These are phyloP conservation scores for Papilio glaucus DNA, from an alignment of 1,140 invertebrate genomes.

Conservation along the genomic window DNA sequence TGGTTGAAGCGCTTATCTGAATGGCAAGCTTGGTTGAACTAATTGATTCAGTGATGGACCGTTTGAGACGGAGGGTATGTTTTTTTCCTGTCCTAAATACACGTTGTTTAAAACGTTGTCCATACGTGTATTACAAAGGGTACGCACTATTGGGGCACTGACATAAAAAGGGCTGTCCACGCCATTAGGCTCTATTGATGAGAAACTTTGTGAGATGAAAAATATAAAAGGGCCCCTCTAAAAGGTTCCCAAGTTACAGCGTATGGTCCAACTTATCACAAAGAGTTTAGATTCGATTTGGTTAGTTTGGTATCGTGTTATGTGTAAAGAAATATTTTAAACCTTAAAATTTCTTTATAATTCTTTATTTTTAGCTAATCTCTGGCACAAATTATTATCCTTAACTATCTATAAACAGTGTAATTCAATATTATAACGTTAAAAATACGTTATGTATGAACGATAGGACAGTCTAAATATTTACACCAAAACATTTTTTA, in stretches of 20 bases:
- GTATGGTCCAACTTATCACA: constrained; percentile 18
- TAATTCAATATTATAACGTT: too few species aligned
- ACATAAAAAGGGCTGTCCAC: constrained; percentile 61
- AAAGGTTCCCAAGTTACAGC: constrained; percentile 7
- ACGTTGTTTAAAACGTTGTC: constrained; percentile 28
- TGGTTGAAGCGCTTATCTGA: background rate
- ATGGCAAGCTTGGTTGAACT: constrained; percentile 20
- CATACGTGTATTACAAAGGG: constrained; percentile 17
- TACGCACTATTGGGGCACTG: constrained; percentile 20
- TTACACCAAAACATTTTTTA: too few species aligned
- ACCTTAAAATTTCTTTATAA: background rate
- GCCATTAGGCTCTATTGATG: constrained; percentile 69
- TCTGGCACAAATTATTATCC: too few species aligned
- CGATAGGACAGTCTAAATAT: too few species aligned
- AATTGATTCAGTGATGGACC: constrained; percentile 17
- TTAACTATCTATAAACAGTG: too few species aligned
- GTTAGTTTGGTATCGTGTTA: background rate
- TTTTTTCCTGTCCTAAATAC: constrained; percentile 32
- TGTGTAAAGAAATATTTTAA: background rate
- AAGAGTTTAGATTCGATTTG: background rate
- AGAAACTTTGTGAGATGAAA: constrained; percentile 58
- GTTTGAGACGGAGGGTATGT: constrained; percentile 9
- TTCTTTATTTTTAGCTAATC: too few species aligned
- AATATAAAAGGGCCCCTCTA: constrained; percentile 50
- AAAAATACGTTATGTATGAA: too few species aligned